Evolutionary conservation across 2,797 vertebrate species (phyloP).

Genomic region (Myotis findleyi): DNA sequence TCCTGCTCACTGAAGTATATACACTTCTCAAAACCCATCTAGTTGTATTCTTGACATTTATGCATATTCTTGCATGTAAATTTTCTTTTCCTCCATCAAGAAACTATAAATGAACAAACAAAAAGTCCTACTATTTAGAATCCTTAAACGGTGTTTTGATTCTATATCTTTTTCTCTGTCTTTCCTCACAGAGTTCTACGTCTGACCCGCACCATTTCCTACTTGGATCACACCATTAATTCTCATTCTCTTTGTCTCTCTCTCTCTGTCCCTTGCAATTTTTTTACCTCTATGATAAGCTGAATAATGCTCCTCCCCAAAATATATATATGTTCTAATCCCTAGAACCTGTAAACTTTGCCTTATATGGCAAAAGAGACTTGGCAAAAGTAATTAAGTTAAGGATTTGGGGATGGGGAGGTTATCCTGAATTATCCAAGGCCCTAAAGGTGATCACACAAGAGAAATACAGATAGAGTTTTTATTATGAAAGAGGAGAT

Average conservation of each 20-base stretch:
- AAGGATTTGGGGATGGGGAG: background rate
- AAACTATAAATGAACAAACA: background rate
- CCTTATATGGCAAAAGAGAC: background rate
- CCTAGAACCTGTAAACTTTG: background rate
- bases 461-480: background rate
- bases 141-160: background rate
- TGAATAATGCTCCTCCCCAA: background rate
- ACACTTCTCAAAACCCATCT: background rate
- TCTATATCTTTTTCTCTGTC: background rate
- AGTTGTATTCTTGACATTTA: background rate
- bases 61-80: background rate
- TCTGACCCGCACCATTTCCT: background rate
- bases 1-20: background rate
- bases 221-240: background rate
- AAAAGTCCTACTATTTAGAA: background rate
- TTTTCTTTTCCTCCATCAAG: background rate
- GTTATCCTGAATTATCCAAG: background rate
- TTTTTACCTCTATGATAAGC: background rate
- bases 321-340: background rate
- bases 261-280: background rate
- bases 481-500: background rate
- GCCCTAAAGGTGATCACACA: background rate
- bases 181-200: background rate
- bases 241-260: background rate
- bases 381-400: background rate